A percentile compares a stretch with the other conserved stretches of the same genome.
These are phyloP conservation scores for Drosophila murphyi DNA, from an alignment of 1,140 invertebrate genomes.

Conservation along the genomic window DNA sequence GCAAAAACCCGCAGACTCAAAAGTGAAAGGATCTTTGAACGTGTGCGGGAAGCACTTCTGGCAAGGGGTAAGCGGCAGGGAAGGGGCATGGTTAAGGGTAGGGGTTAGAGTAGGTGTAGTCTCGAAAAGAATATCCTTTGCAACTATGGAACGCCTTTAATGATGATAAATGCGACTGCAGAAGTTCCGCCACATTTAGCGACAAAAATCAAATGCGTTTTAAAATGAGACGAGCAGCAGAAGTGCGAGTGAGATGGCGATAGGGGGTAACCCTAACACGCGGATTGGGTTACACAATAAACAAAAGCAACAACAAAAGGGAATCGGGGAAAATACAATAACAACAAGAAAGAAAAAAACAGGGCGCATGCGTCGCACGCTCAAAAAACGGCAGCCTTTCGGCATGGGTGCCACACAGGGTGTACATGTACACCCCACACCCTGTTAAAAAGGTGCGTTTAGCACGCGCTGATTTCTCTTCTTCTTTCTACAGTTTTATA, in stretches of 20 bases:
- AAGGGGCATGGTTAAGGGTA: conserved; percentile 30
- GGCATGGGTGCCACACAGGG: not conserved
- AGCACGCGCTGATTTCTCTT: conserved; percentile 62
- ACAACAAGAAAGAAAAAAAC: conserved; percentile 30
- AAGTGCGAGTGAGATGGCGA: conserved; percentile 10
- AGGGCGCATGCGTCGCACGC: conserved; percentile 73
- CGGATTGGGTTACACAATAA: conserved; percentile 76
- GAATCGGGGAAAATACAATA: not conserved
- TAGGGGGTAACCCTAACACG: conserved; percentile 56
- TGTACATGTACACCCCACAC: not conserved
- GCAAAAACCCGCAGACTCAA: conserved; percentile 58
- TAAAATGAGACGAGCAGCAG: not conserved
- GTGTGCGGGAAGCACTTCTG: too few relatives aligned
- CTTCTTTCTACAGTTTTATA: conserved; percentile 5
- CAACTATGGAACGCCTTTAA: conserved; percentile 63
- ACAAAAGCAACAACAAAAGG: not conserved
- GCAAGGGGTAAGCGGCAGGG: conserved; percentile 10
- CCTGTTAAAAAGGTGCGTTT: conserved; percentile 45
- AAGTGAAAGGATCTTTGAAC: conserved; percentile 62
- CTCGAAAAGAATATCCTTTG: conserved; percentile 21
- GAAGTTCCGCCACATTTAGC: conserved; percentile 78
- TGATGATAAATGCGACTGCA: conserved; percentile 78
- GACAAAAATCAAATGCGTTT: conserved; percentile 48
- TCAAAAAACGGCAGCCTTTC: conserved; percentile 45
- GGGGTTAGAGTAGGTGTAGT: conserved; percentile 17